phyloP scores from a whole-genome alignment of 2,888 invertebrate species.

The Callosobruchus maculatus region DNA sequence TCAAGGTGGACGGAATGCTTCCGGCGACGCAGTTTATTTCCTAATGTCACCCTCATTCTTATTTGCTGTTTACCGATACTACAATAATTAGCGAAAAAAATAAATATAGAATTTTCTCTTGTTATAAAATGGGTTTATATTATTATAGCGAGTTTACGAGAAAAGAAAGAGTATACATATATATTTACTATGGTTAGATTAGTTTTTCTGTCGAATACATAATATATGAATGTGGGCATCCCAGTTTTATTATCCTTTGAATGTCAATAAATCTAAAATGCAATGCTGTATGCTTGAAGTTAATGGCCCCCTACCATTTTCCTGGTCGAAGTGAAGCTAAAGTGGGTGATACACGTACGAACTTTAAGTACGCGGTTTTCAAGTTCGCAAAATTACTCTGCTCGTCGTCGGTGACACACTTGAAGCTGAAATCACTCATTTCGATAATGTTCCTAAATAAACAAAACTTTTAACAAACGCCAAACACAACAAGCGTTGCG shows the following conservation, averaged over 20 bases:
- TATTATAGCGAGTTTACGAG: constrained; percentile 25
- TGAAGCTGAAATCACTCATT: too few species aligned
- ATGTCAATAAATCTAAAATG: constrained; percentile 24
- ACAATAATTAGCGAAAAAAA: constrained; percentile 19
- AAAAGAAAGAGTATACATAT: constrained; percentile 16
- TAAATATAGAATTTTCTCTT: constrained; percentile 1
- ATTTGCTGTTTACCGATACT: constrained; percentile 23
- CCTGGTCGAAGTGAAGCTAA: not conserved
- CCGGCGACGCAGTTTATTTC: constrained; percentile 7
- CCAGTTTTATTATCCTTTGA: constrained; percentile 38
- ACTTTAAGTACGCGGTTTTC: too few species aligned
- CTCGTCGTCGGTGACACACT: too few species aligned
- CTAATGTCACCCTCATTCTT: constrained; percentile 15
- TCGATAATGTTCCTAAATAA: too few species aligned
- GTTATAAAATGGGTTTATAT: constrained; percentile 15
- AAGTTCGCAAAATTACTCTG: too few species aligned
- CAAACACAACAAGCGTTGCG: too few species aligned
- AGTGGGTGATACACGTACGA: too few species aligned
- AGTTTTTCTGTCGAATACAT: constrained; percentile 22
- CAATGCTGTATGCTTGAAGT: not conserved
- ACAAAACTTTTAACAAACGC: too few species aligned
- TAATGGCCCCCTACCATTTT: not conserved
- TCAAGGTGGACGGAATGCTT: constrained; percentile 4
- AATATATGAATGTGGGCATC: constrained; percentile 29
- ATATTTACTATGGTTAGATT: constrained; percentile 31